Conservation (phyloP, 2,888 invertebrate genomes). For the Agapostemon virescens region DNA sequence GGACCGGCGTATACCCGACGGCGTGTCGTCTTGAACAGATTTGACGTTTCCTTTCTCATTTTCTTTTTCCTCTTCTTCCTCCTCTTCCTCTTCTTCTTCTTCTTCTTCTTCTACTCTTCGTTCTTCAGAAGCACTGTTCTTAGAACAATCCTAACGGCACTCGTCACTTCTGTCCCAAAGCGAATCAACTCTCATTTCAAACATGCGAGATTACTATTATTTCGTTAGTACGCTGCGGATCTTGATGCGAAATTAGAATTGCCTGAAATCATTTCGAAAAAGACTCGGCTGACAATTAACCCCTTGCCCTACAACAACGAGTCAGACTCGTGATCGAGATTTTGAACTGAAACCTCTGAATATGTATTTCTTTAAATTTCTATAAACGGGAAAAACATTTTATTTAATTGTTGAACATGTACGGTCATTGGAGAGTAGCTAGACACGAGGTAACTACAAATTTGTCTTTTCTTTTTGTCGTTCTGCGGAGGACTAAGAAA, state of each 20-base stretch:
- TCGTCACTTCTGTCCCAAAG: neutral
- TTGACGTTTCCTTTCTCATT: neutral
- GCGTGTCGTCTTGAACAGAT: slow-evolving; percentile 5
- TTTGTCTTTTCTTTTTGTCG: no score
- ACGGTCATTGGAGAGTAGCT: no score
- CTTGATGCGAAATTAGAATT: neutral
- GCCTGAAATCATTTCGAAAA: no score
- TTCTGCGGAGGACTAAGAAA: no score
- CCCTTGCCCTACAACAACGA: no score
- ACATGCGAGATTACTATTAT: neutral
- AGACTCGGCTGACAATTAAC: no score
- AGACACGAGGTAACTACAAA: no score
- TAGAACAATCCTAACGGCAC: neutral
- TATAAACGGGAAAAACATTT: no score
- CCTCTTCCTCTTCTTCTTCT: neutral
- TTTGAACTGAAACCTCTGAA: no score
- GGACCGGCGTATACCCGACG: neutral
- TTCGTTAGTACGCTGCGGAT: neutral
- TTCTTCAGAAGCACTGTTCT: neutral
- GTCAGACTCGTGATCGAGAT: no score
- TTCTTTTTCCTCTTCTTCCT: neutral
- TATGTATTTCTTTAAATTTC: no score
- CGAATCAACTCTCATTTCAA: neutral
- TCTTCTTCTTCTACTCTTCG: neutral
- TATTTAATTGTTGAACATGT: no score